Base-by-base conservation (phyloP, 2,113 vertebrate genomes). In the Scortum barcoo region DNA sequence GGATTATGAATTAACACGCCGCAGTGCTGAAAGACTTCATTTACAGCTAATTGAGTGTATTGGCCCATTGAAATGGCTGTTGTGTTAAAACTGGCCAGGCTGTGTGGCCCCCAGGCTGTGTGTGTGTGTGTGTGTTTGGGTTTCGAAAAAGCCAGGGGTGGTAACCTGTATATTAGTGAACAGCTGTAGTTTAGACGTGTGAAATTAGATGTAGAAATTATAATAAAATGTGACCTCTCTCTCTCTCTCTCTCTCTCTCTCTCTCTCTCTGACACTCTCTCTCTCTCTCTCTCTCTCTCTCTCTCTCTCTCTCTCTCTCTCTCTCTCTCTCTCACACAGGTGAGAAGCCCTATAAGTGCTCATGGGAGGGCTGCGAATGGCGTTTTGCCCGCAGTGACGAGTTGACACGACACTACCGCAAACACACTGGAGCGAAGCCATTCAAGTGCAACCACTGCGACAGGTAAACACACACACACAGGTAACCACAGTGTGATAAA, bases 371-470 rank as follows among this genome's bases (percentile, higher is more conserved):
- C 81, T 98, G 97, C 11, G 97, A 97, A 84, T 98, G 97, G 97
- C 97, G 97, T 93, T 98, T 98, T 93, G 97, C 97, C 94, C 96
- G 97, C 86, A 98, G 97, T 0, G 97, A 98, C 84, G 97, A 98
- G 94, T 95, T 98, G 93, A 98, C 97, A 0, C 95, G 97, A 95
- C 97, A 98, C 95, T 98, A 98, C 95, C 97, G 97, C 95, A 98
- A 98, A 96, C 97, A 98, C 96, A 98, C 97, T 84, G 97, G 97
- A 91, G 97, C 97, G 86, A 97, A 98, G 92, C 97, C 97, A 93
- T 98, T 98, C 94, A 98, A 98, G 94, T 98, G 97, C 96, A 98
- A 97, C 97, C 97, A 98, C 94, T 98, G 97, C 93, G 97, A 98
- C 97, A 98, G 97, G 97, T 98, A 86, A 83, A 81, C 54, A 74